Evolutionary conservation across 1,140 invertebrate species (phyloP), one percentile per base, ranked within the genome.

Genomic region (Drosophila neocordata): DNA sequence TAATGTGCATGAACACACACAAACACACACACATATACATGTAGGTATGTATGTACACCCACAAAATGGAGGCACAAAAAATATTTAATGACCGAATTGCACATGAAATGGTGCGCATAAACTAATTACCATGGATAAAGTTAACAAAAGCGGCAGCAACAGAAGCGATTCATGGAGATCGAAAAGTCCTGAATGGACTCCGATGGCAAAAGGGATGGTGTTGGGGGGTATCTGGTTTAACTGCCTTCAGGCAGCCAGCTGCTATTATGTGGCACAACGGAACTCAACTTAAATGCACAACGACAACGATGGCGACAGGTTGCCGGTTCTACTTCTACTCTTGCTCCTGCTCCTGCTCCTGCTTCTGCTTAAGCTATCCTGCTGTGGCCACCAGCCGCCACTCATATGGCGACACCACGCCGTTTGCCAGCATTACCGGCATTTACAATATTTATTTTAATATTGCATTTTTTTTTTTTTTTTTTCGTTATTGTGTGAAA

Each of bases 71-170:
- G 27, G 57, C 56, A 53, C 78, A 72, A 76, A 65, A 69, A 53
- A 79, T 76, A 70, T 79, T 87, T 83, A 79, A 88, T 83, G 77
- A 77, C 79, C 79, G 67, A 88, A 89, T 83, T 83, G 83, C 83
- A 88, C 84, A 88, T 89, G 83, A 88, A 88, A 88, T 88, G 88
- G 83, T 69, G 79, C 79, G 76, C 83, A 89, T 88, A 88, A 88
- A 88, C 83, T 88, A 88, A 88, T 88, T 88, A 88, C 84, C 76
- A 41, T 60, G 83, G 84, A 88, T 88, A 89, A 88, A 83, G 76
- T 88, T 88, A 88, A 88, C 83, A 88, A 89, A 79, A 71, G 68
- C 53, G 60, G 65, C 73, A 37, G 62, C 18, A 27, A 27, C 38
- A 51, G 34, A n/a, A 13, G 37, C 41, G 41, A 48, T 48, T 48